Percentiles rank a stretch among this genome's conserved stretches.
Evolutionary conservation across 2,797 vertebrate genomes (phyloP).

Genomic region (Phalloptychus januarius): DNA sequence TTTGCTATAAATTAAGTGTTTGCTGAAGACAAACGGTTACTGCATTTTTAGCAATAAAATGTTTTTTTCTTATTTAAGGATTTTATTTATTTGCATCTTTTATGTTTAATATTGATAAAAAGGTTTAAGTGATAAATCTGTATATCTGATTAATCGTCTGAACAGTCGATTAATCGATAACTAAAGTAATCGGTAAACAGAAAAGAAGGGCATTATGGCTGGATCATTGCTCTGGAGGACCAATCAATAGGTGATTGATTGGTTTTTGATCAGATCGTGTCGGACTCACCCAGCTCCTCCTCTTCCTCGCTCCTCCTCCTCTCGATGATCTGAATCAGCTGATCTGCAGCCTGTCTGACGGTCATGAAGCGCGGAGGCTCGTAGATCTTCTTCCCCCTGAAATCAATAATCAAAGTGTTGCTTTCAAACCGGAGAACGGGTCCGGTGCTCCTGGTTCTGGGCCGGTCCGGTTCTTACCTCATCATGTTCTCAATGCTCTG

Average conservation of each 20-base stretch:
- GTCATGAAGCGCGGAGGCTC: constrained; percentile 94
- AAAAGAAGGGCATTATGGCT: neutral
- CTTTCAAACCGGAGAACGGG: neutral
- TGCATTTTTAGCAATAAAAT: too few relatives aligned
- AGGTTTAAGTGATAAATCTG: too few relatives aligned
- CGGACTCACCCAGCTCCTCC: constrained; percentile 84
- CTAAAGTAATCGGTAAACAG: neutral
- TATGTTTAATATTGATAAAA: too few relatives aligned
- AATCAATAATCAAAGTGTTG: neutral
- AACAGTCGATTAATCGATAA: too few relatives aligned
- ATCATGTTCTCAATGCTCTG: constrained; percentile 95
- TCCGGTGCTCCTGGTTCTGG: neutral
- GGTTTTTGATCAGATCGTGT: neutral
- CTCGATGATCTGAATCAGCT: constrained; percentile 88
- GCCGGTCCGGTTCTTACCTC: constrained; percentile 81
- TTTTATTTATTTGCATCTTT: too few relatives aligned
- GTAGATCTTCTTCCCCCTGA: constrained; percentile 90
- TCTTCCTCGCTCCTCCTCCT: constrained; percentile 79
- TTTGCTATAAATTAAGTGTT: too few relatives aligned
- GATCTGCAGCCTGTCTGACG: constrained; percentile 88
- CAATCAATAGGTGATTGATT: neutral
- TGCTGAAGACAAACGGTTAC: too few relatives aligned
- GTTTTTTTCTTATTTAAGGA: too few relatives aligned
- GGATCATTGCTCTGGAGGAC: neutral
- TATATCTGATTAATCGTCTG: too few relatives aligned